Evolutionary conservation across 2,888 invertebrate species (phyloP), one percentile per base, ranked within the genome.

Genomic region (Nomada fucata): DNA sequence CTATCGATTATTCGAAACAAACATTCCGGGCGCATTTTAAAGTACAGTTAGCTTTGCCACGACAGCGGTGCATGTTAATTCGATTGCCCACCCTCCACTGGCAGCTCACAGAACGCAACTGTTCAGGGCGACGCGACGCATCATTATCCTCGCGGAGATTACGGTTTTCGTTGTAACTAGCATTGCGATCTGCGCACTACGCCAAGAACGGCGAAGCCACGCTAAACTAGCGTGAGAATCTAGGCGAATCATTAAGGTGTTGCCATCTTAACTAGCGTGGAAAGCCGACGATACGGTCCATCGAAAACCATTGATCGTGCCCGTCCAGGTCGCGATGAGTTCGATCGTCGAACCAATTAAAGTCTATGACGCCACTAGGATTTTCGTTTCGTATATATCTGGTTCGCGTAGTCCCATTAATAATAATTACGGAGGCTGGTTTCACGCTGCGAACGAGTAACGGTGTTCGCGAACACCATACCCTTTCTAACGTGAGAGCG

Each of bases 151-250:
- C 57, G 55, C n/a, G 13, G 29, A 29, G 63, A 78, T 88, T 86
- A 87, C 87, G 85, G 87, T 86, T 82, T 83, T 83, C 42, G 83
- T 84, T 83, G 82, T 84, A 76, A 64, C 82, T 74, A 75, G 76
- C n/a, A 59, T 69, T 53, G 44, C 63, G 53, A 44, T 11, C n/a
- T 42, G 44, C 50, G 60, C 15, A 47, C 73, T 67, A 60, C 57
- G 52, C 36, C 3, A 18, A 9, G 18, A 18, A 29, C 20, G 23
- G 23, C 2, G 20, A 15, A 44, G 50, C 68, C 4, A 53, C 23
- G 53, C 13, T 10, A 50, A 71, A 60, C n/a, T 36, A 52, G 44
- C 77, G 81, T 75, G 82, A 72, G 83, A 83, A 75, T 83, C 74
- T 75, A 36, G 82, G 76, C 72, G 67, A 80, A 78, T 81, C 57